These are phyloP conservation scores for Rachycentron canadum DNA, from an alignment of 2,797 vertebrate genomes.

Conservation along the genomic window DNA sequence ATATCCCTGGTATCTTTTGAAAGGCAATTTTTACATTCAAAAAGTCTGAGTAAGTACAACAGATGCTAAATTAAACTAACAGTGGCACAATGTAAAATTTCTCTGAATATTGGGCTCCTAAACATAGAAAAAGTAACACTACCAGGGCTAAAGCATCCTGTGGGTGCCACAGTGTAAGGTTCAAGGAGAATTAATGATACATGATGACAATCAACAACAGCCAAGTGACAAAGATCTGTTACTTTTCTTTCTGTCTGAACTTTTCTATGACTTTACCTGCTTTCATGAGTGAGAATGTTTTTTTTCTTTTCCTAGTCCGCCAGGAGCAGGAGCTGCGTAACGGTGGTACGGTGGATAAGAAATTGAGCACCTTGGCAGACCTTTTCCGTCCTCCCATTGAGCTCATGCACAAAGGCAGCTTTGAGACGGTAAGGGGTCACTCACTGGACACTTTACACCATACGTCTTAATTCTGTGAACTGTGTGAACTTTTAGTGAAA, in stretches of 20 bases:
- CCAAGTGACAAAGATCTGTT: background rate
- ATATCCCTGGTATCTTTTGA: background rate
- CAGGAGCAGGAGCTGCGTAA: constrained; percentile 99
- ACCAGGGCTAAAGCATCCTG: background rate
- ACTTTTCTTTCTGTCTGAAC: background rate
- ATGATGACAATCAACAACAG: background rate
- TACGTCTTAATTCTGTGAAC: constrained; percentile 27
- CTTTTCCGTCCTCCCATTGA: constrained; percentile 99
- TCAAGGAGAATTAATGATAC: background rate
- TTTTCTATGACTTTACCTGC: constrained; percentile 19
- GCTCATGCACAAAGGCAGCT: constrained; percentile 99
- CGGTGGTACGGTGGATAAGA: constrained; percentile 97
- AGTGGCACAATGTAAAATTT: background rate
- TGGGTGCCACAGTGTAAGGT: background rate
- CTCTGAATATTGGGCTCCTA: background rate
- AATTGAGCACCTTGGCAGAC: constrained; percentile 97
- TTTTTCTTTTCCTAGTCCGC: constrained; percentile 86
- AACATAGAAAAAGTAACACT: background rate
- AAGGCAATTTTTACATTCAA: background rate
- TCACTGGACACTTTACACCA: constrained; percentile 44
- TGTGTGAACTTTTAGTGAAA: constrained; percentile 54
- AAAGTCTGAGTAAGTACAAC: background rate
- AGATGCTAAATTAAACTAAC: background rate
- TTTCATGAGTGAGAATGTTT: constrained; percentile 26
- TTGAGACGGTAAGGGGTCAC: constrained; percentile 93